Conservation (phyloP, 1,140 invertebrate genomes). For the Drosophila varians region DNA sequence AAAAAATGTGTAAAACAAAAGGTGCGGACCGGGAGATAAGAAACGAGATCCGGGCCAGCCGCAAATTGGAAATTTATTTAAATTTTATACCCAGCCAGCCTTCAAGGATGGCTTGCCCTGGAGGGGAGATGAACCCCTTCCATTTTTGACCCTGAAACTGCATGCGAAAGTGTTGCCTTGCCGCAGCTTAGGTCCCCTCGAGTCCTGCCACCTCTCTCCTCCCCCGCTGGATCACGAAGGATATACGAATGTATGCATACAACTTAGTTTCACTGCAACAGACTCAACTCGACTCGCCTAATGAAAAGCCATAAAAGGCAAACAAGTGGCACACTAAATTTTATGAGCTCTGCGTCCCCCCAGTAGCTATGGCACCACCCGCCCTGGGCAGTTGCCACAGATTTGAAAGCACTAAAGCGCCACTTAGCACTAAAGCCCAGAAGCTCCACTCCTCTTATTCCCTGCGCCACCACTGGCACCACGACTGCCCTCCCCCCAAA, state of each 20-base stretch:
- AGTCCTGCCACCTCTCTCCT: neutral
- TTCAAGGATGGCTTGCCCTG: conserved; percentile 22
- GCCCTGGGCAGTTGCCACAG: conserved; percentile 52
- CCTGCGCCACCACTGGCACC: conserved; percentile 4
- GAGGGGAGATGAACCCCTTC: neutral
- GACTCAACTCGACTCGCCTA: conserved; percentile 53
- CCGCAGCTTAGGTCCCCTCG: neutral
- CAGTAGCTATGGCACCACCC: conserved; percentile 24
- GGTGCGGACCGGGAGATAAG: conserved; percentile 43
- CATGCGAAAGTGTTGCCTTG: conserved; percentile 31
- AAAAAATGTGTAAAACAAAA: conserved; percentile 50
- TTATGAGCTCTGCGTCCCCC: conserved; percentile 47
- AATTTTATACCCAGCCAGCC: conserved; percentile 60
- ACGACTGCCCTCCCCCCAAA: neutral
- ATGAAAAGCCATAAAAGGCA: conserved; percentile 79
- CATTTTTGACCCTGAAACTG: conserved; percentile 21
- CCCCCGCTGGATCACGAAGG: neutral
- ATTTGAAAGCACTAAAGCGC: conserved; percentile 77
- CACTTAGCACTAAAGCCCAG: conserved; percentile 71
- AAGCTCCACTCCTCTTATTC: conserved; percentile 3
- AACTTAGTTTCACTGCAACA: conserved; percentile 63
- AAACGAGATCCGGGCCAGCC: conserved; percentile 13
- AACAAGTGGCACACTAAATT: conserved; percentile 78
- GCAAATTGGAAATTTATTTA: conserved; percentile 81
- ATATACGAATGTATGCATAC: conserved; percentile 19